Evolutionary conservation across 2,797 vertebrate genomes (phyloP).

Genomic region (Mareca strepera): DNA sequence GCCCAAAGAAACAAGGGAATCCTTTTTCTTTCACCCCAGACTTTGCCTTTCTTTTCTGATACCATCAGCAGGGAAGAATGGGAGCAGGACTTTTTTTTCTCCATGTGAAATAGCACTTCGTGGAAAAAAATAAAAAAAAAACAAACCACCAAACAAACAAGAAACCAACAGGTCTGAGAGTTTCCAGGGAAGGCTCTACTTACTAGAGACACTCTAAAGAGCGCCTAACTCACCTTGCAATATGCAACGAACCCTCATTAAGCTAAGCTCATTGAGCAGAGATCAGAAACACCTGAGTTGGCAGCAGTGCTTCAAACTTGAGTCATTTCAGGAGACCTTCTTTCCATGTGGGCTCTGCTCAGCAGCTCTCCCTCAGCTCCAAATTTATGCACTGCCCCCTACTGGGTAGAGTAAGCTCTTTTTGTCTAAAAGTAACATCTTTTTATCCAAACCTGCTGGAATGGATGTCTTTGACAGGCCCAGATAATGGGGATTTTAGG

Average conservation of each 20-base stretch:
- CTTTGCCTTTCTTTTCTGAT: neutral
- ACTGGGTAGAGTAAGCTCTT: neutral
- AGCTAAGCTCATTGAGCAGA: neutral
- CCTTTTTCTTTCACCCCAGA: neutral
- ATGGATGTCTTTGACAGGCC: neutral
- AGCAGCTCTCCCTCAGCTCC: neutral
- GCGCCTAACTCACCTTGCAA: neutral
- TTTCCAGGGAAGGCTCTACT: neutral
- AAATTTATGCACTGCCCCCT: neutral
- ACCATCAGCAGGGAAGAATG: neutral
- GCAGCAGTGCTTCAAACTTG: neutral
- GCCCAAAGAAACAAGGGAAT: neutral
- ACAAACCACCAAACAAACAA: too few relatives aligned
- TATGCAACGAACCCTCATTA: neutral
- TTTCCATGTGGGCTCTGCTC: neutral
- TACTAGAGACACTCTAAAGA: neutral
- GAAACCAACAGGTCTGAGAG: neutral
- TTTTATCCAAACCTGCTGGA: accelerated
- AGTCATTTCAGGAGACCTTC: neutral
- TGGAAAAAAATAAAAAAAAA: neutral
- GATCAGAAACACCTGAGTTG: neutral
- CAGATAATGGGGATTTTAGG: neutral
- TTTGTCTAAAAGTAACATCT: accelerated
- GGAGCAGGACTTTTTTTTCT: neutral
- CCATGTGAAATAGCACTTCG: neutral